phyloP scores from a whole-genome alignment of 2,888 invertebrate species.

The Eulithis testata region DNA sequence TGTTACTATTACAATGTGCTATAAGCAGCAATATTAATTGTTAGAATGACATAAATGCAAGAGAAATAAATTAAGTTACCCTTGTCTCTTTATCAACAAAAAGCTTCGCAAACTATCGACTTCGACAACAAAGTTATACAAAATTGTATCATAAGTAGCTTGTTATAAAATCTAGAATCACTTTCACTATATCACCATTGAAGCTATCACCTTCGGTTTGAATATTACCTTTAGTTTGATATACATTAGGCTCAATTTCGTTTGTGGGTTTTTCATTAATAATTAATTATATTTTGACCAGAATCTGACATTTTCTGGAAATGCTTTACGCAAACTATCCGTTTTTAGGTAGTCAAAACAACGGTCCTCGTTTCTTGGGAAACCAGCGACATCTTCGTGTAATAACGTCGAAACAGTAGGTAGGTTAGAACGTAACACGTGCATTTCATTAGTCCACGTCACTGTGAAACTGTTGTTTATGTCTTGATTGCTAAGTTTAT shows the following conservation, averaged over 20 bases:
- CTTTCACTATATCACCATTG: constrained; percentile 1
- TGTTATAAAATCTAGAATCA: constrained; percentile 32
- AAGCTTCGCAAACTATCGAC: constrained; percentile 47
- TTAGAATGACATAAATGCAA: no score
- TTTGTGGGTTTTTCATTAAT: constrained; percentile 49
- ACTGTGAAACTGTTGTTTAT: constrained; percentile 16
- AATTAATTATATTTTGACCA: no score
- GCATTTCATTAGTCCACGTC: constrained; percentile 38
- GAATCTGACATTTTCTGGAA: no score
- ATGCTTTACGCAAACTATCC: no score
- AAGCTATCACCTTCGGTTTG: constrained; percentile 11
- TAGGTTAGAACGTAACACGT: constrained; percentile 31
- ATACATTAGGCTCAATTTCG: constrained; percentile 44
- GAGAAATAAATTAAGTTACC: no score
- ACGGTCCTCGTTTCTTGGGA: neutral
- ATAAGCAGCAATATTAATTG: no score
- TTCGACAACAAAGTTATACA: constrained; percentile 14
- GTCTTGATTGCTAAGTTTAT: constrained; percentile 17
- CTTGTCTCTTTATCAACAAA: constrained; percentile 55
- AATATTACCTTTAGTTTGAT: constrained; percentile 43
- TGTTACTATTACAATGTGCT: no score
- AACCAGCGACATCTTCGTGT: constrained; percentile 7
- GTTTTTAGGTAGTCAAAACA: neutral
- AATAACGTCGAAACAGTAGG: constrained; percentile 14
- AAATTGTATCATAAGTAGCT: constrained; percentile 38